A percentile compares a stretch with the other conserved stretches of the same genome.
Conservation (phyloP, 2,797 vertebrate species). For the Lithobates sylvaticus region DNA sequence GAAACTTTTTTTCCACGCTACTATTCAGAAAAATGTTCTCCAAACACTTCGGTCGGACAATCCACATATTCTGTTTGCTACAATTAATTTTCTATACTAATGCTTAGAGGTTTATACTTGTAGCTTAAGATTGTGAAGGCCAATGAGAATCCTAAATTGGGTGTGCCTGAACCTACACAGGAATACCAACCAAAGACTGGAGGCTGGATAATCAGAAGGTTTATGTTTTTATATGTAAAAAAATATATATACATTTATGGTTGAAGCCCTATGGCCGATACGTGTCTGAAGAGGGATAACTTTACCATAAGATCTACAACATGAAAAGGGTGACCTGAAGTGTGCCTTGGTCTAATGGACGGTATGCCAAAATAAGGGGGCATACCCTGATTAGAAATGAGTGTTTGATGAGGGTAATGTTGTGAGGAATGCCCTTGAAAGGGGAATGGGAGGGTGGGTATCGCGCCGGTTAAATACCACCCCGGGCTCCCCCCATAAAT, state of each 20-base stretch:
- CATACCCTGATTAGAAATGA: too few species aligned
- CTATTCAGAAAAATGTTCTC: not conserved
- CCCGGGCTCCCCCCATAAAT: too few species aligned
- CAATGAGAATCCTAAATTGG: constrained; percentile 2
- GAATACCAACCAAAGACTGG: constrained; percentile 55
- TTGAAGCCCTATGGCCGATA: too few species aligned
- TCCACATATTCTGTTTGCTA: not conserved
- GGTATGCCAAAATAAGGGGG: too few species aligned
- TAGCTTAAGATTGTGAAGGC: constrained; percentile 9
- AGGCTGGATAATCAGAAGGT: constrained; percentile 6
- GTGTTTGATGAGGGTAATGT: too few species aligned
- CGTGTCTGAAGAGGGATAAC: too few species aligned
- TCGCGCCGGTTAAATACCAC: too few species aligned
- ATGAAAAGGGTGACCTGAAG: too few species aligned
- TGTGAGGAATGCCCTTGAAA: too few species aligned
- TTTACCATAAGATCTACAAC: too few species aligned
- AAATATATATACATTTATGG: constrained; percentile 8
- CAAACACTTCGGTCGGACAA: not conserved
- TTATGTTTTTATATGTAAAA: not conserved
- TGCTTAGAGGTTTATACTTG: constrained; percentile 6
- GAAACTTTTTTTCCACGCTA: constrained; percentile 37
- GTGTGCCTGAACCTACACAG: constrained; percentile 2
- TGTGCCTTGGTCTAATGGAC: too few species aligned
- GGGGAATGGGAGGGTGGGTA: too few species aligned
- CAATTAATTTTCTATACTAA: constrained; percentile 16